These are phyloP conservation scores for Cynopterus sphinx DNA, from an alignment of 2,797 vertebrate genomes.

Conservation along the genomic window DNA sequence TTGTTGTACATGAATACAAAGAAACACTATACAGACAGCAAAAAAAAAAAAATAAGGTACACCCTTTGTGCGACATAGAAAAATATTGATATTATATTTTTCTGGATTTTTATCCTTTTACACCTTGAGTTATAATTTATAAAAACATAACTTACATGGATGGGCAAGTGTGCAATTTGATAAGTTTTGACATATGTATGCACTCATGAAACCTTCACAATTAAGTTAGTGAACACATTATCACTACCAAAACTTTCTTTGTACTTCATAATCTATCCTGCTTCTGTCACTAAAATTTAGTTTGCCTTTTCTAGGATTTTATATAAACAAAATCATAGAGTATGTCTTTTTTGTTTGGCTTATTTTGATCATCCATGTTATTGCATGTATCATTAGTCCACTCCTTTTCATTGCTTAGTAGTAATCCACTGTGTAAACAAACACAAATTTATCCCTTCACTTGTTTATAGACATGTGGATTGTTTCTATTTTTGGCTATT, in stretches of 20 bases:
- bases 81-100: background rate
- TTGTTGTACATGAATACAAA: background rate
- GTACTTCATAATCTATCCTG: slow-evolving; percentile 7
- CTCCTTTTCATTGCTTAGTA: background rate
- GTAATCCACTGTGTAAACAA: slow-evolving; percentile 34
- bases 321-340: slow-evolving; percentile 9
- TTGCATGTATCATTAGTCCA: background rate
- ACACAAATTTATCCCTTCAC: background rate
- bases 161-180: background rate
- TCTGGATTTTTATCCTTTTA: slow-evolving; percentile 17
- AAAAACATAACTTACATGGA: background rate
- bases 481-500: slow-evolving; percentile 37
- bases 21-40: slow-evolving; percentile 14
- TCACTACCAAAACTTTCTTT: slow-evolving; percentile 35
- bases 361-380: slow-evolving; percentile 15
- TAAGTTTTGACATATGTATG: slow-evolving; percentile 11
- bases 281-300: slow-evolving; percentile 12
- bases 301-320: slow-evolving; percentile 50
- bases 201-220: background rate
- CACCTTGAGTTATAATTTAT: slow-evolving; percentile 31
- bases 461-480: background rate
- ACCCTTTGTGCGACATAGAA: background rate
- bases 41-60: background rate
- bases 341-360: background rate
- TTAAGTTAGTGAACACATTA: slow-evolving; percentile 56